Percentiles rank a stretch among this genome's conserved stretches.
Evolutionary conservation across 2,888 invertebrate genomes (phyloP).

Genomic region (Philaethria dido): DNA sequence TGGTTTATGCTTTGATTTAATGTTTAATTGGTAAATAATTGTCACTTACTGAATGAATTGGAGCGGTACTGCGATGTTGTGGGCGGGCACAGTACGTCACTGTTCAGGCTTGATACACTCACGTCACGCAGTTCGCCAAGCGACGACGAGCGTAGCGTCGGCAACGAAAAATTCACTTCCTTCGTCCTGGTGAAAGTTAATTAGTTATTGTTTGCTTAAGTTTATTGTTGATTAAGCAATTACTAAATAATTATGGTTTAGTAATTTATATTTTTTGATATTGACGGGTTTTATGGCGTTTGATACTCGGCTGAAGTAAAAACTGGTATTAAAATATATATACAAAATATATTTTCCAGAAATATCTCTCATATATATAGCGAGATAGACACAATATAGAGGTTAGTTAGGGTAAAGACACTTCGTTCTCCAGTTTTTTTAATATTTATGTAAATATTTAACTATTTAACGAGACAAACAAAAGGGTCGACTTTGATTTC

Average conservation of each 20-base stretch:
- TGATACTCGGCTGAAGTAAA: too few relatives aligned
- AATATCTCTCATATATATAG: too few relatives aligned
- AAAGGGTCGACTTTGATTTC: neutral
- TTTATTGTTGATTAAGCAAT: neutral
- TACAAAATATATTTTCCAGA: too few relatives aligned
- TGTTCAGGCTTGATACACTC: slow-evolving; percentile 67
- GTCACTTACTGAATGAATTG: slow-evolving; percentile 87
- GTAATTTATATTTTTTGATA: neutral
- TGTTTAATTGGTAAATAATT: neutral
- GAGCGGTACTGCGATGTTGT: slow-evolving; percentile 80
- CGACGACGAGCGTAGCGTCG: slow-evolving; percentile 75
- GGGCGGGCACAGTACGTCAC: slow-evolving; percentile 72
- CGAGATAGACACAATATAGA: too few relatives aligned
- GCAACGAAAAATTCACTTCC: slow-evolving; percentile 79
- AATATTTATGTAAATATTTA: neutral
- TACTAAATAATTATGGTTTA: neutral
- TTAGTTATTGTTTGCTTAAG: neutral
- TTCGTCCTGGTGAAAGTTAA: slow-evolving; percentile 65
- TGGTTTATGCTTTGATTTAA: neutral
- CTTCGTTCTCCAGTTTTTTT: neutral
- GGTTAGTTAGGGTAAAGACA: too few relatives aligned
- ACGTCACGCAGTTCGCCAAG: slow-evolving; percentile 77
- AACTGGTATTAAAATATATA: too few relatives aligned
- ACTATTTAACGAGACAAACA: neutral
- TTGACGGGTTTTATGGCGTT: neutral